phyloP scores from a whole-genome alignment of 2,888 invertebrate genomes.

The Hydroisotoma schaefferi region DNA sequence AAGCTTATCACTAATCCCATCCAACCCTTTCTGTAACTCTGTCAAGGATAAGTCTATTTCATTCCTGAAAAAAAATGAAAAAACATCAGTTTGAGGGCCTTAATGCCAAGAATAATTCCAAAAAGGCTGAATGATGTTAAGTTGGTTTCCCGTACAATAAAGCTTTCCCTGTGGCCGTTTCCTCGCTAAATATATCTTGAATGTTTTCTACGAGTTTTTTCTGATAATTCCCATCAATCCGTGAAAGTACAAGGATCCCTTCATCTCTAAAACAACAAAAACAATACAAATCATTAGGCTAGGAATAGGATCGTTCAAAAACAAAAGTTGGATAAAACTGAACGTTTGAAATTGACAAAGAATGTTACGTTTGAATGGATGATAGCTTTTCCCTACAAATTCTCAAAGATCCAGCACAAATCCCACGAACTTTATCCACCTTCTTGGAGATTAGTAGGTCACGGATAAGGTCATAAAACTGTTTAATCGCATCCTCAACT shows the following conservation, averaged over 20 bases:
- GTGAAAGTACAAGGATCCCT: slow-evolving; percentile 13
- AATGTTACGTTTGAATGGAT: slow-evolving; percentile 32
- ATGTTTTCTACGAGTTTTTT: slow-evolving; percentile 16
- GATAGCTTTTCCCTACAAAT: slow-evolving; percentile 34
- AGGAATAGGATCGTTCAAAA: not conserved
- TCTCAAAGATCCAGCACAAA: slow-evolving; percentile 31
- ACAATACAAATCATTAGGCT: not conserved
- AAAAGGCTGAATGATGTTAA: not conserved
- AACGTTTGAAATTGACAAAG: not conserved
- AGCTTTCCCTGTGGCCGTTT: slow-evolving; percentile 18
- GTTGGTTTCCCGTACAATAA: slow-evolving; percentile 16
- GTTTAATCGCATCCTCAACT: too few species aligned
- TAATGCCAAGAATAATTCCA: not conserved
- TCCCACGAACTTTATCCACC: too few species aligned
- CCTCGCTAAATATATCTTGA: slow-evolving; percentile 27
- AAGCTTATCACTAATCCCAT: slow-evolving; percentile 21
- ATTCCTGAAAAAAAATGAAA: slow-evolving; percentile 18
- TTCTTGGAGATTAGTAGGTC: too few species aligned
- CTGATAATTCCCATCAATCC: slow-evolving; percentile 19
- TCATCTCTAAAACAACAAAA: slow-evolving; percentile 17
- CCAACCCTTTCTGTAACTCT: slow-evolving; percentile 29
- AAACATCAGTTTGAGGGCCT: not conserved
- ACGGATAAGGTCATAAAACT: too few species aligned
- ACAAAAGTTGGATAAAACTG: not conserved
- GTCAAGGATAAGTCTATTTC: slow-evolving; percentile 24